phyloP scores from a whole-genome alignment of 2,888 invertebrate species.

The Eupithecia tripunctaria region DNA sequence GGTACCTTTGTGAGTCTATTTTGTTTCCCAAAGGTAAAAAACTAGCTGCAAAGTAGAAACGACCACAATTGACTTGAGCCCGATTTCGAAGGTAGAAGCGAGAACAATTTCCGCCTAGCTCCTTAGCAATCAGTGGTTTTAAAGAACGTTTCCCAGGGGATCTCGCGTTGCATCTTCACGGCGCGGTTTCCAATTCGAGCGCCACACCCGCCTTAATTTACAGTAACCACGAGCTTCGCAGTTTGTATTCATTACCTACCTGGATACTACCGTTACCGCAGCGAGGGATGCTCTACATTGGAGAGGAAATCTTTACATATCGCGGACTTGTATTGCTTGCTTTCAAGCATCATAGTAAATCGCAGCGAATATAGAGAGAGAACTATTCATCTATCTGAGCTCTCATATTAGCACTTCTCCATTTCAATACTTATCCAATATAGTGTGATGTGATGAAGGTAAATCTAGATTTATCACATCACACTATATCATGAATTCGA shows the following conservation, averaged over 20 bases:
- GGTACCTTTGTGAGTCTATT: background rate
- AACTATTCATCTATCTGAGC: no score
- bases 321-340: background rate
- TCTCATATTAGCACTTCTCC: no score
- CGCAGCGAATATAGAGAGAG: no score
- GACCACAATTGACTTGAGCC: conserved; percentile 13
- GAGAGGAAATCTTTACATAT: background rate
- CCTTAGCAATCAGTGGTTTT: conserved; percentile 59
- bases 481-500: no score
- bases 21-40: background rate
- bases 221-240: conserved; percentile 76
- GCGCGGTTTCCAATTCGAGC: conserved; percentile 64
- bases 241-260: conserved; percentile 82
- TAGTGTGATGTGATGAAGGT: no score
- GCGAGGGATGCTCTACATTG: conserved; percentile 8
- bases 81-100: conserved; percentile 23
- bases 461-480: no score
- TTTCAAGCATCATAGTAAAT: background rate
- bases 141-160: conserved; percentile 59
- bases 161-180: conserved; percentile 53
- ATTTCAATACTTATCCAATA: no score
- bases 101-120: conserved; percentile 40
- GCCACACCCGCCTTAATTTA: conserved; percentile 74
- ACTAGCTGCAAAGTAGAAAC: conserved; percentile 1
- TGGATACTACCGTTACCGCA: conserved; percentile 58